Conservation (phyloP, 2,113 vertebrate genomes). For the Planiliza haematocheilus region DNA sequence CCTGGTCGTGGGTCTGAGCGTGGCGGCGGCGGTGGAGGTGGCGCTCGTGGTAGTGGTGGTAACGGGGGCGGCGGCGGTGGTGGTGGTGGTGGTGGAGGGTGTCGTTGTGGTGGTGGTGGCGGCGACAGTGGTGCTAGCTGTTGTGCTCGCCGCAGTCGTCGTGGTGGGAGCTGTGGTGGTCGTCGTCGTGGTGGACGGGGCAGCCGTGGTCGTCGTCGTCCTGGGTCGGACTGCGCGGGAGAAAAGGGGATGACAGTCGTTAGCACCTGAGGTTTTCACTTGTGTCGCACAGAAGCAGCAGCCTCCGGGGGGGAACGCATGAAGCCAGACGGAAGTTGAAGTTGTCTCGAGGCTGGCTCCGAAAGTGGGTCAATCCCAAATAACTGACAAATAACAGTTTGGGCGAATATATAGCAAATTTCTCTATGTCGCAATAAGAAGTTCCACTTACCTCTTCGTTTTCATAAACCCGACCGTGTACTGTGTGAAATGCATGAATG, state of each 20-base stretch:
- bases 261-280: no score
- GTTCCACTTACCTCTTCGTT: not conserved
- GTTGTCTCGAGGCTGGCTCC: no score
- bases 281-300: no score
- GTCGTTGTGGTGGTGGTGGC: slow-evolving; percentile 4
- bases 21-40: slow-evolving; percentile 34
- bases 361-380: no score
- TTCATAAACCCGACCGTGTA: not conserved
- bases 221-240: slow-evolving; percentile 72
- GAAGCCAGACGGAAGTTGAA: no score
- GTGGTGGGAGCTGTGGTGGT: slow-evolving; percentile 35
- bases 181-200: slow-evolving; percentile 68
- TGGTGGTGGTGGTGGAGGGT: not conserved
- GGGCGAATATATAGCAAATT: no score
- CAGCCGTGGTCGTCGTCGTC: slow-evolving; percentile 73
- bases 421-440: no score
- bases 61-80: slow-evolving; percentile 22
- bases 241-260: slow-evolving; percentile 12
- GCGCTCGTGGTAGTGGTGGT: slow-evolving; percentile 15
- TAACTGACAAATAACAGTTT: no score
- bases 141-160: slow-evolving; percentile 1
- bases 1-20: slow-evolving; percentile 36
- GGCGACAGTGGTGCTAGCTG: not conserved
- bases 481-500: not conserved
- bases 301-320: no score